Evolutionary conservation across 2,113 vertebrate genomes (phyloP), one percentile per base, ranked within the genome.

Genomic region (Tetrax tetrax): DNA sequence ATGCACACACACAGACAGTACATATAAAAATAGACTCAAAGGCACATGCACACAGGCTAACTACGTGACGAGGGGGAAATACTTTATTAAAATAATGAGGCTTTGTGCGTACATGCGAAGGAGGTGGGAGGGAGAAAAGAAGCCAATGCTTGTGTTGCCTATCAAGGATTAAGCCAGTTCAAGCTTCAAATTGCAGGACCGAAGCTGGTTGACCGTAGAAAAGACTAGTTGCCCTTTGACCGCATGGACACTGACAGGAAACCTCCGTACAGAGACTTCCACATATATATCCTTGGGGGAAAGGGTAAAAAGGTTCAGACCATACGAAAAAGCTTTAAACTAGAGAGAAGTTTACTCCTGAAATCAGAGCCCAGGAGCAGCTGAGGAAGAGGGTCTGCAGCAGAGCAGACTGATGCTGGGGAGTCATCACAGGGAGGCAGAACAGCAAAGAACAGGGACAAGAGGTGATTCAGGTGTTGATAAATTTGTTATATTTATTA

Each of bases 121-220:
- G 12, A 33, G 29, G 35, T 71, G 64, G 83, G 60, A 88, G 60
- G 68, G 24, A 92, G 72, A 81, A 66, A 86, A 84, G 91, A 95
- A 83, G 72, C 94, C 95, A 94, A 84, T 89, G 91, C 83, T 57
- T 57, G 21, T 59, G 69, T 72, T 79, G 33, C 38, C 65, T 79
- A 22, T 74, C 35, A 25, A 64, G 87, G 59, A 80, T 63, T 54
- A 66, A 91, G 16, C 28, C 8, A 4, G 50, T 79, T 87, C 84
- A 57, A 76, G 60, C 43, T 86, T 77, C 3, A 5, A 24, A 22
- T 71, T 75, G 37, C 41, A 56, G n/a, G 37, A 83, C 25, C 4
- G 3, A 68, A 81, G 48, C 23, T 65, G 50, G 35, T 65, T 65
- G 61, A 53, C 41, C 1, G 1, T 54, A 25, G 61, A 63, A 75